A percentile compares a stretch with the other conserved stretches of the same genome.
Conservation (phyloP, 2,797 vertebrate genomes). For the Chloroceryle amazona region DNA sequence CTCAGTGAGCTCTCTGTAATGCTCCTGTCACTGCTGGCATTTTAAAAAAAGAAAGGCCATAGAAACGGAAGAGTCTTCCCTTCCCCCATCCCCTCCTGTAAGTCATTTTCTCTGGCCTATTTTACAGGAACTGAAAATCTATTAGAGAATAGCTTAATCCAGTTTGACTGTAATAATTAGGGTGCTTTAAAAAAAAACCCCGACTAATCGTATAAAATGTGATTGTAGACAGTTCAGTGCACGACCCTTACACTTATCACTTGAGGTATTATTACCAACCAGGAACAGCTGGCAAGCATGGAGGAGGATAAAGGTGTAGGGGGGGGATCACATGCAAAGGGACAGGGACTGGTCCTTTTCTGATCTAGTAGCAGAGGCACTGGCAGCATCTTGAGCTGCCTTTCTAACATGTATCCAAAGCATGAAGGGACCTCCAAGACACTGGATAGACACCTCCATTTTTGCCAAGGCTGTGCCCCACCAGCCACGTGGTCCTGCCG, state of each 20-base stretch:
- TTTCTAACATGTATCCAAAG: not conserved
- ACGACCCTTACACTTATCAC: constrained; percentile 48
- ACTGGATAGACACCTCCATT: not conserved
- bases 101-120: constrained; percentile 52
- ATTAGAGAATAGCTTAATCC: constrained; percentile 72
- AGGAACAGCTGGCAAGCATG: constrained; percentile 27
- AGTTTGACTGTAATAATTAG: constrained; percentile 72
- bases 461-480: not conserved
- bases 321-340: not conserved
- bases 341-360: not conserved
- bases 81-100: not conserved
- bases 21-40: not conserved
- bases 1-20: not conserved
- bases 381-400: not conserved
- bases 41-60: not conserved
- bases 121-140: constrained; percentile 72
- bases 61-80: not conserved
- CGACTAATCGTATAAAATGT: constrained; percentile 69
- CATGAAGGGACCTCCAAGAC: not conserved
- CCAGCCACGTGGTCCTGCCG: not conserved
- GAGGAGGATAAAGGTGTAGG: not conserved
- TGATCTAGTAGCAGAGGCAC: not conserved
- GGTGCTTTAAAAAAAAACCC: constrained; percentile 52
- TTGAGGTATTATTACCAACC: constrained; percentile 43
- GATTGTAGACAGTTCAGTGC: constrained; percentile 64